phyloP scores from a whole-genome alignment of 2,888 invertebrate species.

The Frankliniella intonsa region DNA sequence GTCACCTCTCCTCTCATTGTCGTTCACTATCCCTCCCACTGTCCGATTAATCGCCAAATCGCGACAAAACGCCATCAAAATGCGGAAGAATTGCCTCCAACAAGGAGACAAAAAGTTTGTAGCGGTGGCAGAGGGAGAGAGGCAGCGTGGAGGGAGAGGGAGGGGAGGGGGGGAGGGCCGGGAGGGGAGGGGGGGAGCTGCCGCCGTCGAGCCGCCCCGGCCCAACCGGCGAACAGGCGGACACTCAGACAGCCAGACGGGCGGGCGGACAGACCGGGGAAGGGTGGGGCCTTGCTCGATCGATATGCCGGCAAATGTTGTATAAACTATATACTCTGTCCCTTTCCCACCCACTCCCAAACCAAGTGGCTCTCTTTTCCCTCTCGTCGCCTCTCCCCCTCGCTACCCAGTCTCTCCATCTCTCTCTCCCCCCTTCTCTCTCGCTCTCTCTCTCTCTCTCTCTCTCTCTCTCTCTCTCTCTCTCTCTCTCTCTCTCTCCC shows the following conservation, averaged over 20 bases:
- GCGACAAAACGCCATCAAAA: slow-evolving; percentile 14
- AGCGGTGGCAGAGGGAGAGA: too few relatives aligned
- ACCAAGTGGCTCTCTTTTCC: too few relatives aligned
- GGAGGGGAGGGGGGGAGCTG: neutral
- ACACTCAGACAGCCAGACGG: neutral
- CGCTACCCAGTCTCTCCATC: neutral
- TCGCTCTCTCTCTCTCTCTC: neutral
- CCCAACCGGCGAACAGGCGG: neutral
- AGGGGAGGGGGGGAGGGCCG: neutral
- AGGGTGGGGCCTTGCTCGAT: slow-evolving; percentile 1
- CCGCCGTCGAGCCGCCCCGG: neutral
- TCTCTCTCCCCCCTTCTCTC: neutral
- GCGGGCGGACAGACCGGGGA: neutral
- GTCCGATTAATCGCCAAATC: neutral
- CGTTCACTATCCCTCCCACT: neutral
- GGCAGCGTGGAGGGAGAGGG: neutral
- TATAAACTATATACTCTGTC: slow-evolving; percentile 20
- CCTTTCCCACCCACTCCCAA: neutral
- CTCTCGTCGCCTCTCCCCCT: neutral
- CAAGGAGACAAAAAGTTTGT: neutral
- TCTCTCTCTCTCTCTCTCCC: neutral
- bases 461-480: neutral
- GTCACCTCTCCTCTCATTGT: neutral
- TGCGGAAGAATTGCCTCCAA: neutral
- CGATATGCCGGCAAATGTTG: slow-evolving; percentile 24